Evolutionary conservation across 2,113 vertebrate species (phyloP), one percentile per base, ranked within the genome.

Genomic region (Erythrolamprus reginae): DNA sequence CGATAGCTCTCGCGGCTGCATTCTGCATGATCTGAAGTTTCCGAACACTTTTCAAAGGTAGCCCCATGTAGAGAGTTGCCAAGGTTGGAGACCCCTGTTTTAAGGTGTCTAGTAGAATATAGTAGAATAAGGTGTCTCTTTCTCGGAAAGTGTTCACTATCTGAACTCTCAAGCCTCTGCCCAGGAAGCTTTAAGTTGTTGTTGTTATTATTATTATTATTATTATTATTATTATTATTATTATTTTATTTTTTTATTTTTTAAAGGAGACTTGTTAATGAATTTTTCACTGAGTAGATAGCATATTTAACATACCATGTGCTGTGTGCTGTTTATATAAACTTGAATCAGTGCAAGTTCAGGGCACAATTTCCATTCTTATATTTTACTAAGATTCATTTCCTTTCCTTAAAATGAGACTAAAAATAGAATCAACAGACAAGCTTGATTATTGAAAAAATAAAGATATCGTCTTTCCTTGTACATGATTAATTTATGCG

Each of bases 121-220:
- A 88, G 42, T 5, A 90, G 90, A 86, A 89, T 50, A 87, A 93
- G 90, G 89, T 92, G 92, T 0, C 86, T 94, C 89, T 87, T 82
- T 95, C 89, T 91, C 12, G 48, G 90, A 48, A 28, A 24, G 87
- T 95, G 93, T 93, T 93, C 82, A 94, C 61, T 45, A 92, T 92
- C 90, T 45, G 77, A 93, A 21, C 61, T 88, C 91, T 38, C 9
- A 1, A 65, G 50, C 33, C 77, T 85, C 19, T 85, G 10, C 47
- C 33, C 3, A n/a, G 38, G 17, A 89, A 51, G 2, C 82, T 86
- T 95, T 82, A 47, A 90, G 93, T 88, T n/a, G n/a, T n/a, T n/a
- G n/a, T n/a, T n/a, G n/a, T n/a, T n/a, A n/a, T n/a, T n/a, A n/a
- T n/a, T n/a, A n/a, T n/a, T n/a, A n/a, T n/a, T n/a, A n/a, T n/a